phyloP scores from a whole-genome alignment of 2,888 invertebrate species.

The Glaucopsyche alexis region DNA sequence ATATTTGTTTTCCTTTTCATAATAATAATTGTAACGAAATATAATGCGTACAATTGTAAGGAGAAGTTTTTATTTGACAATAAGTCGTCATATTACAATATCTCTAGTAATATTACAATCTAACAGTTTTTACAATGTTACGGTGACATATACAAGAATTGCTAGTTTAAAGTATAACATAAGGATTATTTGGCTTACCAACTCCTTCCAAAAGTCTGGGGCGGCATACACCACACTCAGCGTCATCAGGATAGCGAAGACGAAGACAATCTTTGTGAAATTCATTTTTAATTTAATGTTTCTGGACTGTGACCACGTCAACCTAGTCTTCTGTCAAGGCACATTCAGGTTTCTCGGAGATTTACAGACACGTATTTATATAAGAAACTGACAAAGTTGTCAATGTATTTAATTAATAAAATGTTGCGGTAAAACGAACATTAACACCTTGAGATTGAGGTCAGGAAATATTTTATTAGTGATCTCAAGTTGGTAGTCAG shows the following conservation, averaged over 20 bases:
- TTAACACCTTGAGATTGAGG: background rate
- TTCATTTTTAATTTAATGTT: background rate
- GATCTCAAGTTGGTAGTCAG: too few relatives aligned
- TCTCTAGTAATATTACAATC: too few relatives aligned
- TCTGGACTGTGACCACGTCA: background rate
- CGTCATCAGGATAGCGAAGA: background rate
- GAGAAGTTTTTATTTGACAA: too few relatives aligned
- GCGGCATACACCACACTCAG: background rate
- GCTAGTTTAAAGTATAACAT: background rate
- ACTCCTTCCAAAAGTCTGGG: conserved; percentile 6
- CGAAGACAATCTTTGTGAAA: conserved; percentile 1
- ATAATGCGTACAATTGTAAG: too few relatives aligned
- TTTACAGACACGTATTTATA: background rate
- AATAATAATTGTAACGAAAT: too few relatives aligned
- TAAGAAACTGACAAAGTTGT: background rate
- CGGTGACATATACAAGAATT: too few relatives aligned
- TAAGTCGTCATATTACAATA: too few relatives aligned
- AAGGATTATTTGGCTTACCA: background rate
- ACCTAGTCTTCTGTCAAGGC: background rate
- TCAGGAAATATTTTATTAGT: background rate
- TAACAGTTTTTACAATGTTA: too few relatives aligned
- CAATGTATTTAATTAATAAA: background rate
- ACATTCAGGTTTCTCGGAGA: background rate
- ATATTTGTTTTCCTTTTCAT: too few relatives aligned
- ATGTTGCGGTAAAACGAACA: background rate